Base-by-base conservation (phyloP, 2,113 vertebrate species). In the Speoplatyrhinus poulsoni region DNA sequence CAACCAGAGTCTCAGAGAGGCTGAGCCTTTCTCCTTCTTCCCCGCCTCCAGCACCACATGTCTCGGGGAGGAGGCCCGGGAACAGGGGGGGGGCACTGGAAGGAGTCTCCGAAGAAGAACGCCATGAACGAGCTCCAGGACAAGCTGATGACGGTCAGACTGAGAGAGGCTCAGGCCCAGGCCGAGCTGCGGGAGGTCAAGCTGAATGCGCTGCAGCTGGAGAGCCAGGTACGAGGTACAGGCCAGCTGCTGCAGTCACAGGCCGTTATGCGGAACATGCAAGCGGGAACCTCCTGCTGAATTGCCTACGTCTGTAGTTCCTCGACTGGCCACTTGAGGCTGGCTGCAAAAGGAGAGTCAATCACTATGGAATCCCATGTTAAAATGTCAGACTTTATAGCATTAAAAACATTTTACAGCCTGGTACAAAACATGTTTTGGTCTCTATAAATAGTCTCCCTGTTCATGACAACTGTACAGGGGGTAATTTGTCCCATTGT, bases 101-200 rank as follows among this genome's bases (percentile, higher is more conserved):
- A 96, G 84, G 95, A 96, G 54, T 96, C 95, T 9, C 95, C 95
- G 0, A 94, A 96, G 86, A 96, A 96, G 85, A 93, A 94, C 62
- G 93, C 94, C 0, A 81, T 95, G 82, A 93, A 94, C 13, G 95
- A 96, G 84, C 88, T 97, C 76, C 95, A 98, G 87, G 95, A 96
- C 65, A 95, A 96, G 75, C 89, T 96, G 85, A 95, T 97, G 95
- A 92, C 90, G 0, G 84, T 94, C 59, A 90, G 93, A 9, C 91
- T 97, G 80, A 91, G 94, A n/a, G 96, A 98, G 85, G 95, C 94
- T 9, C 94, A 96, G 85, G 94, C 93, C 11, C 94, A 96, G 77
- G 95, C 95, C 0, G 95, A 98, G 69, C 91, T 95, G 46, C 83
- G 94, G 6, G 95, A 96, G 82, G 89, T 96, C 82, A 94, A 94